These are phyloP conservation scores for Odocoileus hemionus DNA, from an alignment of 2,113 vertebrate species.

Conservation along the genomic window DNA sequence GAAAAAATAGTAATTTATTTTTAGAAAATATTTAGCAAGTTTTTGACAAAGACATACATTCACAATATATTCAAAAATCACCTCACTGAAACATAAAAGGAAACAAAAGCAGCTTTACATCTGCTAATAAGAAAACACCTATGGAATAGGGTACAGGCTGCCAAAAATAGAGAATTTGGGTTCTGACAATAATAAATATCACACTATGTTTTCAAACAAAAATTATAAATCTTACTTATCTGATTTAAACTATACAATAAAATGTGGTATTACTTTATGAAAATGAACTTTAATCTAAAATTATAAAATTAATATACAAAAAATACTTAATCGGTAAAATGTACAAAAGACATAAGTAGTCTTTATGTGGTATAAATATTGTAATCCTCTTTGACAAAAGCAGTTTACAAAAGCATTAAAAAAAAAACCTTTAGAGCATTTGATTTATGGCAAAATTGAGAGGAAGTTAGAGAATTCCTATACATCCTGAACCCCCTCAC, in stretches of 20 bases:
- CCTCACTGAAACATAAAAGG: background rate
- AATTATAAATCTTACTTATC: background rate
- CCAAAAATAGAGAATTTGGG: background rate
- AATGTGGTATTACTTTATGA: background rate
- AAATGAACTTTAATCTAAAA: background rate
- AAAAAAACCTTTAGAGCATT: background rate
- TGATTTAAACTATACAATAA: background rate
- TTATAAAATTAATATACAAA: background rate
- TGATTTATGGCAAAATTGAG: background rate
- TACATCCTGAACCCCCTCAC: background rate
- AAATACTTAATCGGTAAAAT: background rate
- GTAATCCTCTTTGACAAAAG: background rate
- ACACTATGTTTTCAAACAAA: background rate
- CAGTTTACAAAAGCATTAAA: background rate
- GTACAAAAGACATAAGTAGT: background rate
- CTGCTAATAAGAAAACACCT: background rate
- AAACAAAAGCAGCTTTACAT: background rate
- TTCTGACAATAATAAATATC: background rate
- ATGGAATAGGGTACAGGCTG: background rate
- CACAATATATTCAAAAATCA: background rate
- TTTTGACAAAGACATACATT: background rate
- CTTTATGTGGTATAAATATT: background rate
- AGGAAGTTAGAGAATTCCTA: background rate
- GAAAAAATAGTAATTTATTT: background rate
- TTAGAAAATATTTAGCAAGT: background rate